These are phyloP conservation scores for Saxidomus purpurata DNA, from an alignment of 1,140 invertebrate genomes.

Conservation along the genomic window DNA sequence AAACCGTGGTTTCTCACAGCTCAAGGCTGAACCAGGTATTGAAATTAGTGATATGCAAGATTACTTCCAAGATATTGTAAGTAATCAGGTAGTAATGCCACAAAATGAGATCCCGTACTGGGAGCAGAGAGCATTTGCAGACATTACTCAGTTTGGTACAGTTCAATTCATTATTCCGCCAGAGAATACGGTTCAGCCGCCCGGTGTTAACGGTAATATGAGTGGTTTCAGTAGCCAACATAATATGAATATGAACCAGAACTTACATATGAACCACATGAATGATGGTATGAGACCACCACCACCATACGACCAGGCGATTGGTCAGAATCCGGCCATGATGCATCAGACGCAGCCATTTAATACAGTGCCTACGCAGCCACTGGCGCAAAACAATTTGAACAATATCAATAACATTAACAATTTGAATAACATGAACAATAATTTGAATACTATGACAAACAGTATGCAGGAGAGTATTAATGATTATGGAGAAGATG, in stretches of 20 bases:
- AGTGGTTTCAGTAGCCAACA: conserved; percentile 40
- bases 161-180: conserved; percentile 65
- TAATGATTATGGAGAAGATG: conserved; percentile 67
- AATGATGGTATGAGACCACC: conserved; percentile 77
- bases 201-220: conserved; percentile 39
- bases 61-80: conserved; percentile 80
- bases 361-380: conserved; percentile 68
- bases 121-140: conserved; percentile 76
- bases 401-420: conserved; percentile 75
- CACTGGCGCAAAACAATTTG: conserved; percentile 69
- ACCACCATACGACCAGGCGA: conserved; percentile 83
- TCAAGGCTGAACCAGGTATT: conserved; percentile 77
- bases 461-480: conserved; percentile 64
- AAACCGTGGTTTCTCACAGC: conserved; percentile 73
- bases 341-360: conserved; percentile 70
- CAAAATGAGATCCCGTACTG: conserved; percentile 81
- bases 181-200: conserved; percentile 62
- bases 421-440: conserved; percentile 74
- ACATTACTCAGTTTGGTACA: conserved; percentile 70
- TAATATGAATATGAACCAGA: conserved; percentile 63
- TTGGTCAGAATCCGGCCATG: conserved; percentile 70
- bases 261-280: conserved; percentile 51
- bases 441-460: conserved; percentile 70
- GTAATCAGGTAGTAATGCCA: conserved; percentile 81
- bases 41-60: conserved; percentile 77